Conservation (phyloP, 2,113 vertebrate genomes). For the Amblyornis subalaris region DNA sequence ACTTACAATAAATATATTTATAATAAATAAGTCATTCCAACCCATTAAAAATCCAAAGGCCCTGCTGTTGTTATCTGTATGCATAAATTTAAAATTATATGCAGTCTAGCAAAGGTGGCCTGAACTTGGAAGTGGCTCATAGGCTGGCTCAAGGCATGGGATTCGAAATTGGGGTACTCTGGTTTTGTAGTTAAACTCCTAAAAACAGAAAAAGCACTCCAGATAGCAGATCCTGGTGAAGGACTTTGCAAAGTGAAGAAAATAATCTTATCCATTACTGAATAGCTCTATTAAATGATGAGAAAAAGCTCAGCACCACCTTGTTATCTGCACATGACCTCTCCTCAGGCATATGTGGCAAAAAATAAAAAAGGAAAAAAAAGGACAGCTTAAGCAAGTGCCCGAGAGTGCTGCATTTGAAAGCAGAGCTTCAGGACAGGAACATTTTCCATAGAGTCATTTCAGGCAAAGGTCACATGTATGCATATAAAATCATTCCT, state of each 20-base stretch:
- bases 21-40: neutral
- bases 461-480: constrained; percentile 54
- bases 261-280: neutral
- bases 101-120: neutral
- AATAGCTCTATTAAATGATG: neutral
- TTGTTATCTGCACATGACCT: constrained; percentile 38
- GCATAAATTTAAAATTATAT: neutral
- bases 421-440: constrained; percentile 8
- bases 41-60: neutral
- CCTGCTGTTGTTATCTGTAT: neutral
- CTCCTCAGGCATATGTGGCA: neutral
- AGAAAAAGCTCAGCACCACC: neutral
- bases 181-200: neutral
- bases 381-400: neutral
- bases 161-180: neutral
- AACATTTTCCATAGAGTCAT: constrained; percentile 13
- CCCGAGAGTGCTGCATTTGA: neutral
- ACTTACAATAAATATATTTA: neutral
- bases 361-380: neutral
- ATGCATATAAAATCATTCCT: constrained; percentile 17
- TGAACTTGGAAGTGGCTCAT: neutral
- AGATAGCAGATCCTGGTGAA: neutral
- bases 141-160: neutral
- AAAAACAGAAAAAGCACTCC: neutral
- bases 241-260: neutral